Percentiles rank a stretch among this genome's conserved stretches.
Conservation (phyloP, 53 echinoderm and acorn worm species). For the Zoroaster sp. region DNA sequence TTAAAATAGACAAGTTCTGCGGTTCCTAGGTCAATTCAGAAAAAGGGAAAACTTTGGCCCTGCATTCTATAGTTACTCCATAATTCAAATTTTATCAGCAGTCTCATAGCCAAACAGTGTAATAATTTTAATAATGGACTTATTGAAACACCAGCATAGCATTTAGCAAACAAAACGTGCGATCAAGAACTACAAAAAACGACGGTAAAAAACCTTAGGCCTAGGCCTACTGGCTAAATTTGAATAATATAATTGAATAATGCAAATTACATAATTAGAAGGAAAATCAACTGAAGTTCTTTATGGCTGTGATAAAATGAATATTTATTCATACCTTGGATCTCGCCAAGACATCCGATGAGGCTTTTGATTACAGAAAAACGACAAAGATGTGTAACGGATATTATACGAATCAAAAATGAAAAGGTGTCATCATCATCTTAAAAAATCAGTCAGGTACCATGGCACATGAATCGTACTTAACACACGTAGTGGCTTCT, state of each 20-base stretch:
- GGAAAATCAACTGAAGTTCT: neutral
- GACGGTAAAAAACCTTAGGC: too few relatives aligned
- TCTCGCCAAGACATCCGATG: neutral
- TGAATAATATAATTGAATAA: neutral
- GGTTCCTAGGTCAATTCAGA: too few relatives aligned
- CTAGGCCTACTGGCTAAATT: too few relatives aligned
- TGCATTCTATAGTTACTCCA: too few relatives aligned
- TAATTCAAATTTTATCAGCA: too few relatives aligned
- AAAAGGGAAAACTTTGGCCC: too few relatives aligned
- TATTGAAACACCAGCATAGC: too few relatives aligned
- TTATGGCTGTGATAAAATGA: neutral
- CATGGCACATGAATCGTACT: neutral
- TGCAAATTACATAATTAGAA: neutral
- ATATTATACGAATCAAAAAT: neutral
- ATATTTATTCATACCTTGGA: conserved; percentile 10
- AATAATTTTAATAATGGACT: too few relatives aligned
- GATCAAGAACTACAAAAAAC: too few relatives aligned
- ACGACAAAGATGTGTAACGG: neutral
- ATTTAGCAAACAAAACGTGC: too few relatives aligned
- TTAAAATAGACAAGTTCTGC: too few relatives aligned
- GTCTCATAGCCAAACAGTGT: too few relatives aligned
- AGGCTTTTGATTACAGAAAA: neutral
- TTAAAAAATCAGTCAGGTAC: conserved; percentile 5
- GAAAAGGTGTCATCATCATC: conserved; percentile 40
- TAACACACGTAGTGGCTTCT: neutral